Percentiles rank a stretch among this genome's conserved stretches.
phyloP scores from a whole-genome alignment of 2,888 invertebrate species.

The Nomada lathburiana region DNA sequence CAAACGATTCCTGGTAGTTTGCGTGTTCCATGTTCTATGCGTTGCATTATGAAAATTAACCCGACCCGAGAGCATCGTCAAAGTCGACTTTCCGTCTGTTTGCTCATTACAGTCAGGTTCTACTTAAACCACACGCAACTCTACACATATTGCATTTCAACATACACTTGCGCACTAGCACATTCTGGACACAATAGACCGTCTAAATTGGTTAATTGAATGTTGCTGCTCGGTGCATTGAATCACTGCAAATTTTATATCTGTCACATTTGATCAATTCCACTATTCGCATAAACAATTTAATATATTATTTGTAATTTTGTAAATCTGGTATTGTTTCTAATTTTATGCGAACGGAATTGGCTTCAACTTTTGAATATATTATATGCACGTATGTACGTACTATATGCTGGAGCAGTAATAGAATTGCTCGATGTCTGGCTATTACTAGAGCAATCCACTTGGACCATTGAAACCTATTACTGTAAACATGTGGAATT shows the following conservation, averaged over 20 bases:
- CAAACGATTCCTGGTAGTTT: slow-evolving; percentile 1
- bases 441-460: background rate
- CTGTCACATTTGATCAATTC: background rate
- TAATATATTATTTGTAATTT: too few species aligned
- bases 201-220: slow-evolving; percentile 1
- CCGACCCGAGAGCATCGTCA: slow-evolving; percentile 3
- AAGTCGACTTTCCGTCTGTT: slow-evolving; percentile 40
- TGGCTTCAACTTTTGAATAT: too few species aligned
- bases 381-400: too few species aligned
- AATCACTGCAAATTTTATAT: background rate
- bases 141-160: background rate
- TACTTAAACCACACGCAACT: slow-evolving; percentile 18
- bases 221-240: background rate
- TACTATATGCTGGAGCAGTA: background rate
- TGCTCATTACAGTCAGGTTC: slow-evolving; percentile 25
- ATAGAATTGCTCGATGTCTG: background rate
- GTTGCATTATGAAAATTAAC: slow-evolving; percentile 39
- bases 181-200: background rate
- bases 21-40: slow-evolving; percentile 24
- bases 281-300: too few species aligned
- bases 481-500: too few species aligned
- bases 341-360: background rate
- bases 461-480: too few species aligned
- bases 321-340: too few species aligned
- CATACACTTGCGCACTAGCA: background rate